These are phyloP conservation scores for Colaptes auratus DNA, from an alignment of 2,113 vertebrate genomes.

Conservation along the genomic window DNA sequence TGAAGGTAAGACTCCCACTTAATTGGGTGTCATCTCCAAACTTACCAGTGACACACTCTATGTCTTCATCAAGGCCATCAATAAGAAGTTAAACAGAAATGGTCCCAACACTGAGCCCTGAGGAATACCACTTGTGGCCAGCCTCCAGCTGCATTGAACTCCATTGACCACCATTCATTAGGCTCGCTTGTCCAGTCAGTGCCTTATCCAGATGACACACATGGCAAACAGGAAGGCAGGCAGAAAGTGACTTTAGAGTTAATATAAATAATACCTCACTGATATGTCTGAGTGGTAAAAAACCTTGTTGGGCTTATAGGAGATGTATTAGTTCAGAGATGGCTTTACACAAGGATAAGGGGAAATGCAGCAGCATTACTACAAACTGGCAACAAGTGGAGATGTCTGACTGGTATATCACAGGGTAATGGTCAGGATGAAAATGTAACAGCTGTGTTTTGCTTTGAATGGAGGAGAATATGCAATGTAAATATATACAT, in stretches of 20 bases:
- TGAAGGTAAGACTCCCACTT: too few species aligned
- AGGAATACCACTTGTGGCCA: too few species aligned
- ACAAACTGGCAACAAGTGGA: not conserved
- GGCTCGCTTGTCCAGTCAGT: too few species aligned
- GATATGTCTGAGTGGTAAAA: not conserved
- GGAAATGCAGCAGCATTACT: not conserved
- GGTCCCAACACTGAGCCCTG: too few species aligned
- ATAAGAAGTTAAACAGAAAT: too few species aligned
- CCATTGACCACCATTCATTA: too few species aligned
- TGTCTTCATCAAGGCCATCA: too few species aligned
- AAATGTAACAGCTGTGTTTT: slow-evolving; percentile 41
- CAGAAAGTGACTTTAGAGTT: not conserved
- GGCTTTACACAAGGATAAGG: not conserved
- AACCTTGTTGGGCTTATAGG: not conserved
- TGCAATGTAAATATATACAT: slow-evolving; percentile 40
- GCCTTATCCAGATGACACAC: not conserved
- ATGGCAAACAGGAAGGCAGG: not conserved
- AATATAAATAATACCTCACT: not conserved
- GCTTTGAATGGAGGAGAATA: not conserved
- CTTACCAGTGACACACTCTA: too few species aligned
- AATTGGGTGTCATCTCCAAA: too few species aligned
- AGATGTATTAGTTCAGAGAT: not conserved
- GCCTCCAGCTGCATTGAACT: too few species aligned
- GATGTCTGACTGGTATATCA: not conserved
- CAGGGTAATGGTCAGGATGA: not conserved